A percentile compares a stretch with the other conserved stretches of the same genome.
Conservation (phyloP, 2,888 invertebrate genomes). For the Acrobasis suavella region DNA sequence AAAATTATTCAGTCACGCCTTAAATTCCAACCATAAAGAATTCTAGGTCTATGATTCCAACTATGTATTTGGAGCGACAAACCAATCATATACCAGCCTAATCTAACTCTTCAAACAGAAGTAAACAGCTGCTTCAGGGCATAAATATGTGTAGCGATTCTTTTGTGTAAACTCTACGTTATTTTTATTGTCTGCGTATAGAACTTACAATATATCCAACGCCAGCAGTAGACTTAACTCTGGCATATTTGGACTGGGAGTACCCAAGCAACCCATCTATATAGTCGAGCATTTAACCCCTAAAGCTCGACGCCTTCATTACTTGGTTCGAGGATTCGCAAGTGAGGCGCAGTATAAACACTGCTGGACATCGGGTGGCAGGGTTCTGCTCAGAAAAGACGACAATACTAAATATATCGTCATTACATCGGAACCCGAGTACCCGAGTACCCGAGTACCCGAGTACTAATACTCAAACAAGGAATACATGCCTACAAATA, state of each 20-base stretch:
- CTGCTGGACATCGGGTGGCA: background rate
- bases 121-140: no score
- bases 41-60: no score
- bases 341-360: background rate
- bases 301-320: background rate
- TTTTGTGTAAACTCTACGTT: no score
- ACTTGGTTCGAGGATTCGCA: background rate
- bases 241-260: background rate
- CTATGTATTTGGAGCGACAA: no score
- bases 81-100: no score
- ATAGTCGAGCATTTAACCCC: background rate
- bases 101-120: no score
- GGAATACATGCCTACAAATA: background rate
- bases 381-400: background rate
- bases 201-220: background rate
- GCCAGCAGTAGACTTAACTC: background rate
- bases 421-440: background rate
- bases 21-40: no score
- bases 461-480: background rate
- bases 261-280: background rate
- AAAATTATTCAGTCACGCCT: no score
- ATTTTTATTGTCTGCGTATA: background rate
- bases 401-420: background rate
- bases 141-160: no score
- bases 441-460: no score